Evolutionary conservation across 2,797 vertebrate species (phyloP).

Genomic region (Gymnoscopelus microlampas): DNA sequence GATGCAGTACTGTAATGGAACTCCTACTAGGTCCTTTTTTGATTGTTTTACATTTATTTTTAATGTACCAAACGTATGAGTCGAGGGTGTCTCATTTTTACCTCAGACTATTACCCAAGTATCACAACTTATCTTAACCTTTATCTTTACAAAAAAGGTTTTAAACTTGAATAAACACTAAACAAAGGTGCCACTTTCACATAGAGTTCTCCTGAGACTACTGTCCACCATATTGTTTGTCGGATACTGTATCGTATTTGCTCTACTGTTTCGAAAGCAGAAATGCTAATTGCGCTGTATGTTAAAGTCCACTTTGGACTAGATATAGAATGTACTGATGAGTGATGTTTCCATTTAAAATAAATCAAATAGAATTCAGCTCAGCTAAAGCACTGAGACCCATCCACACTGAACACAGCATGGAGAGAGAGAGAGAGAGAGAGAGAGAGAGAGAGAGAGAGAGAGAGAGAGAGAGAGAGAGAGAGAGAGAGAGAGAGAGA

Average conservation of each 20-base stretch:
- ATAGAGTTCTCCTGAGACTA: slow-evolving; percentile 55
- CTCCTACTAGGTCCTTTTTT: slow-evolving; percentile 23
- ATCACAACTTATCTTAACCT: slow-evolving; percentile 14
- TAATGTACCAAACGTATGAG: slow-evolving; percentile 16
- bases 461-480: no score
- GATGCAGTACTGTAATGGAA: slow-evolving; percentile 47
- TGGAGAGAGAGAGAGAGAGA: no score
- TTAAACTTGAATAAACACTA: slow-evolving; percentile 48
- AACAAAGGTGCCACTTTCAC: slow-evolving; percentile 19
- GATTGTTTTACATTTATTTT: slow-evolving; percentile 16
- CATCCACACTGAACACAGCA: slow-evolving; percentile 1
- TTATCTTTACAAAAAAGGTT: slow-evolving; percentile 22
- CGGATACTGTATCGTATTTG: slow-evolving; percentile 49
- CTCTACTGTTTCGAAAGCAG: slow-evolving; percentile 28
- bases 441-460: no score
- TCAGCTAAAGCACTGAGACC: not conserved
- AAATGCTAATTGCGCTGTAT: slow-evolving; percentile 20
- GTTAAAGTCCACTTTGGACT: slow-evolving; percentile 15
- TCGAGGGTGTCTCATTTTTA: slow-evolving; percentile 24
- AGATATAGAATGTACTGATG: slow-evolving; percentile 27
- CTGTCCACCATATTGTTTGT: slow-evolving; percentile 38
- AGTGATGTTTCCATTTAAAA: slow-evolving; percentile 12
- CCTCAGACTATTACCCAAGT: slow-evolving; percentile 5
- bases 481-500: not conserved
- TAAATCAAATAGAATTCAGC: slow-evolving; percentile 30